These are phyloP conservation scores for Oxyura jamaicensis DNA, from an alignment of 2,113 vertebrate species.

Conservation along the genomic window DNA sequence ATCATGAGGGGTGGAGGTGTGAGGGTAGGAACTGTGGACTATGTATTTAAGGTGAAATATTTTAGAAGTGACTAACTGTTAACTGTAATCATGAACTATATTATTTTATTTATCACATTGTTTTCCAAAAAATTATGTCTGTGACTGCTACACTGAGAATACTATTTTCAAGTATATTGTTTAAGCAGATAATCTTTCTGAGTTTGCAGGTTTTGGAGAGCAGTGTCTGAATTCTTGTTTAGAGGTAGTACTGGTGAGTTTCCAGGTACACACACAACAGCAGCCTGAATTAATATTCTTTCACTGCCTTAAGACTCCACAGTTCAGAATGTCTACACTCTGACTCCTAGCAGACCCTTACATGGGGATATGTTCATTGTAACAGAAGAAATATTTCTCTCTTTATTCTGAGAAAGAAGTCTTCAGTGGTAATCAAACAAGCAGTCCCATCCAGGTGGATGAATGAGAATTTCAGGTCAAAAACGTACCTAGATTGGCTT, in stretches of 20 bases:
- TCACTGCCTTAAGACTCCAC: not conserved
- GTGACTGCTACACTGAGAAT: not conserved
- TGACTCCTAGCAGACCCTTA: not conserved
- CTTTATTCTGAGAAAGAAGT: not conserved
- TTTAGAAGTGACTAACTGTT: not conserved
- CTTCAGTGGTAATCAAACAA: not conserved
- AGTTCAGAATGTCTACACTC: not conserved
- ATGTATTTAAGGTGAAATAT: not conserved
- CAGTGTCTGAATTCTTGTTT: not conserved
- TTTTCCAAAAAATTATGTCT: not conserved
- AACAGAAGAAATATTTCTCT: not conserved
- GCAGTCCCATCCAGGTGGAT: not conserved
- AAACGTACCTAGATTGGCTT: not conserved
- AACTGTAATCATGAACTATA: not conserved
- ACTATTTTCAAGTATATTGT: not conserved
- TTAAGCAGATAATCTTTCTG: not conserved
- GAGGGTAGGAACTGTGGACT: too few species aligned
- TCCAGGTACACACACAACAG: fast-evolving
- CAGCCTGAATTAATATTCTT: not conserved
- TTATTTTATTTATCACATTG: not conserved
- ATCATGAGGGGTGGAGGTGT: not conserved
- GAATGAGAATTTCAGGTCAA: slow-evolving; percentile 1
- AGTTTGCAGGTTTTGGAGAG: not conserved
- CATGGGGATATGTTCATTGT: not conserved
- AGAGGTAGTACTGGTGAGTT: not conserved